A percentile compares a stretch with the other conserved stretches of the same genome.
Evolutionary conservation across 1,140 invertebrate species (phyloP).

Genomic region (Ceratosolen fusciceps): DNA sequence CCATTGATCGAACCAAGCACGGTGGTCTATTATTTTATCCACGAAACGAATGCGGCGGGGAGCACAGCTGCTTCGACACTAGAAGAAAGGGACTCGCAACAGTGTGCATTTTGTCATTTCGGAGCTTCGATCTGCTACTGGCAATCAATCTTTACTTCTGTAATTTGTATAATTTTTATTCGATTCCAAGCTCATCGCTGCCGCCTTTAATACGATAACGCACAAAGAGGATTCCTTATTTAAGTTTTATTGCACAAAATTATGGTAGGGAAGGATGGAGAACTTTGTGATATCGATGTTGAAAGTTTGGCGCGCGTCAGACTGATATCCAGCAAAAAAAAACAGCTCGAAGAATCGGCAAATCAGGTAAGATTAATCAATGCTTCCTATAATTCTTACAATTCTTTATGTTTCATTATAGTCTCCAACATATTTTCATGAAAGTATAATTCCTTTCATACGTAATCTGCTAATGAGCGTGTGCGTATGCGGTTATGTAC

Average conservation of each 20-base stretch:
- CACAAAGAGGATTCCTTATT: neutral
- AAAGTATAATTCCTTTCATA: too few relatives aligned
- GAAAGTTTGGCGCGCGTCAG: conserved; percentile 58
- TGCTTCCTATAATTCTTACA: neutral
- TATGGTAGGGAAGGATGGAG: conserved; percentile 44
- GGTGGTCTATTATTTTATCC: too few relatives aligned
- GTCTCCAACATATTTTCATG: too few relatives aligned
- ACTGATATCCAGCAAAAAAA: conserved; percentile 62
- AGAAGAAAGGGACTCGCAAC: too few relatives aligned
- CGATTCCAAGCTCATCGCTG: neutral
- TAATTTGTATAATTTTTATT: neutral
- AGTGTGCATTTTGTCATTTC: neutral
- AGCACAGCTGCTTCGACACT: too few relatives aligned
- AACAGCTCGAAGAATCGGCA: conserved; percentile 57
- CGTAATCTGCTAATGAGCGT: too few relatives aligned
- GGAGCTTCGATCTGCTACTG: neutral
- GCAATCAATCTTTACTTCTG: neutral
- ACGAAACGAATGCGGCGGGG: too few relatives aligned
- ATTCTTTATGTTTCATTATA: too few relatives aligned
- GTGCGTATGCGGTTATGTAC: too few relatives aligned
- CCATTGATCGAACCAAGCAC: conserved; percentile 16
- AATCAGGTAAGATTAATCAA: conserved; percentile 54
- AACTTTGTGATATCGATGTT: conserved; percentile 29
- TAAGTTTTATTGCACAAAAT: neutral
- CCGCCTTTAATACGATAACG: neutral